Base-by-base conservation (phyloP, 2,113 vertebrate species). In the Oncorhynchus nerka region DNA sequence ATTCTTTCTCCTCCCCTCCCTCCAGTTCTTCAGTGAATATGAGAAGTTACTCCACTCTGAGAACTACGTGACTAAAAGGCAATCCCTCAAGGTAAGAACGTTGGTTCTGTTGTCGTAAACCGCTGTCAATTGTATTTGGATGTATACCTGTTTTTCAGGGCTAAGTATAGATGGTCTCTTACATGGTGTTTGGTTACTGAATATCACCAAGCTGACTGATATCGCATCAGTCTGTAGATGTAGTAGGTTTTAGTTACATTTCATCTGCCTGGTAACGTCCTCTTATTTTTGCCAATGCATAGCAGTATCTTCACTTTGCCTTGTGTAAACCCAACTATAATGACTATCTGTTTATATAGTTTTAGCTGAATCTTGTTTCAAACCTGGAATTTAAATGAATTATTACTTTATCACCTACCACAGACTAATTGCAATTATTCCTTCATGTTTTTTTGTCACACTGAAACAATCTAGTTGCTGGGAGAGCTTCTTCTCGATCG, bases 1-100 rank as follows among this genome's bases (percentile, higher is more conserved):
- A 34, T 15, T 16, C 12, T 20, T 7, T 75, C 34, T 85, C 8
- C 85, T 26, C 89, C 81, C 86, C 64, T 79, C 78, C 13, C 66
- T 90, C 26, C 82, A 99, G 97, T 96, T 99, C 87, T 99, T 99
- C 88, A 95, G 95, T 78, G 96, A 99, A 87, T 99, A 99, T 79
- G 97, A 99, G 92, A 99, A 99, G 88, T 93, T 99, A 77, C 95
- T 99, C 82, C 95, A 95, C 86, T 99, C 97, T 69, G 97, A 99
- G 91, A 99, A 99, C 92, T 99, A 99, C 0, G 97, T 99, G 85
- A 99, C 97, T 51, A 99, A 99, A 91, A 95, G 97, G 83, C 97
- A 99, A 86, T 99, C 97, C 73, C 91, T 99, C 86, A 99, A 99
- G 97, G 97, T 99, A 94, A 88, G 81, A 6, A 16, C 1, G 6